Percentiles rank a stretch among this genome's conserved stretches.
phyloP scores from a whole-genome alignment of 2,113 vertebrate genomes.

The Illadopsis cleaveri region DNA sequence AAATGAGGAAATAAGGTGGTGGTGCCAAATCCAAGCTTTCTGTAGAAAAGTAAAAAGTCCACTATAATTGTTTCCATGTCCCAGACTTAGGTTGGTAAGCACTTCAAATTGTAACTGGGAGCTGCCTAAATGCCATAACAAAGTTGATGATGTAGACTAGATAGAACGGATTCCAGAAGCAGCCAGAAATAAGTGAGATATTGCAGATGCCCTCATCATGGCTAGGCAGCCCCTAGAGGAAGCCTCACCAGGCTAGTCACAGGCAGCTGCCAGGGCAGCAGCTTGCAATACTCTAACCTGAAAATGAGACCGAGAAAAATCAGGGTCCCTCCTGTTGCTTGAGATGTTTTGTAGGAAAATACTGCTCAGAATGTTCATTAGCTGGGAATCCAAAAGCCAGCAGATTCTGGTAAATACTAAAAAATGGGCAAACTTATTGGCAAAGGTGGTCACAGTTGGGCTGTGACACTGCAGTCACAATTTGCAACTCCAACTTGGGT shows the following conservation, averaged over 20 bases:
- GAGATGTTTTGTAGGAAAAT: not conserved
- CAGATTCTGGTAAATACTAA: not conserved
- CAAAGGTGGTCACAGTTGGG: not conserved
- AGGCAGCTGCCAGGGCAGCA: not conserved
- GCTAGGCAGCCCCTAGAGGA: not conserved
- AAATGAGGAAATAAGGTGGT: not conserved
- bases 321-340: not conserved
- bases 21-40: not conserved
- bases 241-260: not conserved
- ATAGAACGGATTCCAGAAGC: not conserved
- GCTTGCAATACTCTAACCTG: not conserved
- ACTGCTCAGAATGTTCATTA: not conserved
- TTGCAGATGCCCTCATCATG: not conserved
- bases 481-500: not conserved
- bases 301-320: not conserved
- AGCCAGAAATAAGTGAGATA: not conserved
- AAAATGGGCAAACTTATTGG: not conserved
- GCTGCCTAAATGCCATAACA: not conserved
- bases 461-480: not conserved
- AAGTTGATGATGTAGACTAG: not conserved
- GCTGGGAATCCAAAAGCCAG: not conserved
- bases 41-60: not conserved
- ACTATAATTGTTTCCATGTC: not conserved
- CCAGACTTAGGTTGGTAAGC: not conserved
- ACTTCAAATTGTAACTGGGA: not conserved